Percentiles rank a stretch among this genome's conserved stretches.
Conservation (phyloP, 2,113 vertebrate species). For the Bettongia penicillata region DNA sequence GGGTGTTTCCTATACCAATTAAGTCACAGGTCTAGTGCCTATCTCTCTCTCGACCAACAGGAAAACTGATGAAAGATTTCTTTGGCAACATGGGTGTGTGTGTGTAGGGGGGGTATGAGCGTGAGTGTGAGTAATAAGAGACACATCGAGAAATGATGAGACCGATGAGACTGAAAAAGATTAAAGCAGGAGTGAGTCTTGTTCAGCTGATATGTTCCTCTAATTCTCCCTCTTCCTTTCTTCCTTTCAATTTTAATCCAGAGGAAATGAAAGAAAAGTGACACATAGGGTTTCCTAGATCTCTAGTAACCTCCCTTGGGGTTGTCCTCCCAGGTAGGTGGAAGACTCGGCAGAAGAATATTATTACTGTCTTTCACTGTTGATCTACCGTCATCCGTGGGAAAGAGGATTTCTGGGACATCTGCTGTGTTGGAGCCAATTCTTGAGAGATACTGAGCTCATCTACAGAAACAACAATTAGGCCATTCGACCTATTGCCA, state of each 20-base stretch:
- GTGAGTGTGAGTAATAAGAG: not conserved
- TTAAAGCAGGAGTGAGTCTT: not conserved
- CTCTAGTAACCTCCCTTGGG: not conserved
- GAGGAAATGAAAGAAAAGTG: not conserved
- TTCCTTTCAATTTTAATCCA: not conserved
- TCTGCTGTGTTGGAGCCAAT: not conserved
- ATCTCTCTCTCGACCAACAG: not conserved
- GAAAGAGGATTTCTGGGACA: not conserved
- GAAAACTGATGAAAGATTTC: not conserved
- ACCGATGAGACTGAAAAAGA: not conserved
- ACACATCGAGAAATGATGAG: not conserved
- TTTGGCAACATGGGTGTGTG: not conserved
- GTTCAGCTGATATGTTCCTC: not conserved
- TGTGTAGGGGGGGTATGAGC: not conserved
- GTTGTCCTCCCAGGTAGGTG: not conserved
- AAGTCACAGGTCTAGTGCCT: not conserved
- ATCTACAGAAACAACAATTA: not conserved
- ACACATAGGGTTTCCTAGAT: not conserved
- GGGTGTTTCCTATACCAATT: not conserved
- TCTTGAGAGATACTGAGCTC: not conserved
- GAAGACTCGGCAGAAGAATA: not conserved
- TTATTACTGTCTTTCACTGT: not conserved
- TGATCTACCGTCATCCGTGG: not conserved
- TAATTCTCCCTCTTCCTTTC: not conserved
- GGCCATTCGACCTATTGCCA: not conserved